A percentile compares a stretch with the other conserved stretches of the same genome.
phyloP scores from a whole-genome alignment of 2,797 vertebrate species.

The Microcaecilia unicolor region DNA sequence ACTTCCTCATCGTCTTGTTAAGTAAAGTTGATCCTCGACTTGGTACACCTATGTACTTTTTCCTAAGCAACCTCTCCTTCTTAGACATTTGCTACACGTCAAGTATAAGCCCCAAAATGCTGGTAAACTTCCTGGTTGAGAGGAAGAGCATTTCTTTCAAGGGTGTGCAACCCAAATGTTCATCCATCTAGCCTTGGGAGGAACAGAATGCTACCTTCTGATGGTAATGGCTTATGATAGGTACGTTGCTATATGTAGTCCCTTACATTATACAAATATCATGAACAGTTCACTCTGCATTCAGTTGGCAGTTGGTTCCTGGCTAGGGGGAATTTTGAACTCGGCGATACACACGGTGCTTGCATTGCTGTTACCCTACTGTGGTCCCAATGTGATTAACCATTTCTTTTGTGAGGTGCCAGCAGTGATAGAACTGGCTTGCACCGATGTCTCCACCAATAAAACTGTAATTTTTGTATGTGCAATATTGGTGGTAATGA shows the following conservation, averaged over 20 bases:
- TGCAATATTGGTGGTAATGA: conserved; percentile 1
- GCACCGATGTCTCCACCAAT: background rate
- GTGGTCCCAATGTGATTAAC: conserved; percentile 3
- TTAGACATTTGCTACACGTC: conserved; percentile 4
- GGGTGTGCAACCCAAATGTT: background rate
- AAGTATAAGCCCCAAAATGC: conserved; percentile 1
- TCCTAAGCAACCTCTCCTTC: conserved; percentile 2
- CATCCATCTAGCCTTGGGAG: conserved; percentile 1
- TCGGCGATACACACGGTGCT: background rate
- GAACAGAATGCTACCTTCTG: conserved; percentile 1
- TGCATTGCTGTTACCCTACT: background rate
- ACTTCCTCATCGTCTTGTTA: background rate
- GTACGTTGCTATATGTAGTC: conserved; percentile 1
- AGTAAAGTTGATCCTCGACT: background rate
- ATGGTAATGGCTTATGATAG: conserved; percentile 5
- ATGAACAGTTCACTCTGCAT: background rate
- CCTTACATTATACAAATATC: conserved; percentile 1
- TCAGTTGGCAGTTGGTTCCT: background rate
- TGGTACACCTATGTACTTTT: conserved; percentile 6
- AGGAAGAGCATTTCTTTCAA: background rate
- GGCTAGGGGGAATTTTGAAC: background rate
- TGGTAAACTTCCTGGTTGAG: background rate
- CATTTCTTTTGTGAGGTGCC: conserved; percentile 7
- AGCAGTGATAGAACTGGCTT: conserved; percentile 1
- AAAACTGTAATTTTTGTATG: background rate